Evolutionary conservation across 2,113 vertebrate genomes (phyloP), one percentile per base, ranked within the genome.

Genomic region (Pedetes capensis): DNA sequence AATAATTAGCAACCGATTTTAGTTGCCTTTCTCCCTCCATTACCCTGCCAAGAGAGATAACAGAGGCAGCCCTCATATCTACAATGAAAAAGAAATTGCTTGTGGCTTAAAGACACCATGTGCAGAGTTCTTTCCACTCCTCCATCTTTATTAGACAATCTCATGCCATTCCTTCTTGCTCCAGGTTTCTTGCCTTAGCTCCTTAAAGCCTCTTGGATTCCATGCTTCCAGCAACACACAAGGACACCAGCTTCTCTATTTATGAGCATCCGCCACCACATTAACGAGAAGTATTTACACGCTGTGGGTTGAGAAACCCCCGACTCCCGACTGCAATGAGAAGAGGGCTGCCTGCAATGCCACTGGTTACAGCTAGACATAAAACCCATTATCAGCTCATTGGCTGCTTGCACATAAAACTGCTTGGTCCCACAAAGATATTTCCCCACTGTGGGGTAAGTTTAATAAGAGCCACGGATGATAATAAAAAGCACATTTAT

Each of bases 401-500:
- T 78, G 95, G 97, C 81, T 79, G 42, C 89, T 68, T 83, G 72
- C 34, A 91, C 81, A 87, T 95, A 94, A 96, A 96, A 95, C 76
- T 34, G 13, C 81, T 92, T 79, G 81, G 87, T 89, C 92, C 61
- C 37, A 66, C 76, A 81, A 96, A 93, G 92, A 81, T 66, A 87
- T 84, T 76, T 93, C 79, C 59, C 75, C 89, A 93, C 68, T 3
- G 4, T 86, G 79, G 44, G 37, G 71, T 85, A 93, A 34, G 47
- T 95, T 83, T 96, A 94, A 93, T 95, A 97, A 96, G 91, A 97
- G 84, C 75, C 75, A 85, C 3, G 8, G 72, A 91, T 71, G 95
- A 95, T 71, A 88, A 80, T 93, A 87, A 96, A 96, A 97, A 94
- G 72, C 84, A 93, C 85, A 94, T 96, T 94, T 95, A 93, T 95